Evolutionary conservation across 64 coral and sea anemone species (phyloP).

Genomic region (Pocillopora damicornis): DNA sequence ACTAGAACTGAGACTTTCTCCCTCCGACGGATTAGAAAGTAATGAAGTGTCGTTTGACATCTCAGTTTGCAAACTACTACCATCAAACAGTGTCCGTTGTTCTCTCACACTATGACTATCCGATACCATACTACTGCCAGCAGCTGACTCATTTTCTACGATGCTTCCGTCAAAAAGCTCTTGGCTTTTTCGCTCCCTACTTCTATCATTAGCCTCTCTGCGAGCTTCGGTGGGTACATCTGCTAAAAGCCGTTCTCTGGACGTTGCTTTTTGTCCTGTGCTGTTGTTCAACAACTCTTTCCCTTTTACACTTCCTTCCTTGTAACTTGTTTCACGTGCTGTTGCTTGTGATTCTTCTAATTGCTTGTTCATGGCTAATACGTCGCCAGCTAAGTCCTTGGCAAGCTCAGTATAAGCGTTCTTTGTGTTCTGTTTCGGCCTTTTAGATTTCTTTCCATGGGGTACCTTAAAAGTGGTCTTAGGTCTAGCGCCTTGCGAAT

Average conservation of each 20-base stretch:
- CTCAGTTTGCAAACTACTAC: not conserved
- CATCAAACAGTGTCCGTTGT: not conserved
- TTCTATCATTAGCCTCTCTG: not conserved
- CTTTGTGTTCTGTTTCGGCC: conserved; percentile 4
- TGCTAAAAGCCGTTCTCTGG: not conserved
- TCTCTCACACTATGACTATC: too few relatives aligned
- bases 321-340: not conserved
- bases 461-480: not conserved
- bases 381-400: not conserved
- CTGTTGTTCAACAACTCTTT: too few relatives aligned
- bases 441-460: not conserved
- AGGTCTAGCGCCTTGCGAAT: not conserved
- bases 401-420: conserved; percentile 27
- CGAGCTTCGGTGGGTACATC: not conserved
- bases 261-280: too few relatives aligned
- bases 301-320: too few relatives aligned
- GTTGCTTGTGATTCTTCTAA: not conserved
- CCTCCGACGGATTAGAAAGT: not conserved
- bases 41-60: not conserved
- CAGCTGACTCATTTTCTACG: not conserved
- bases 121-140: too few relatives aligned
- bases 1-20: not conserved
- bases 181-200: not conserved
- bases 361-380: not conserved
- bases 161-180: not conserved